A percentile compares a stretch with the other conserved stretches of the same genome.
These are phyloP conservation scores for Microdon myrmicae DNA, from an alignment of 2,888 invertebrate genomes.

Conservation along the genomic window DNA sequence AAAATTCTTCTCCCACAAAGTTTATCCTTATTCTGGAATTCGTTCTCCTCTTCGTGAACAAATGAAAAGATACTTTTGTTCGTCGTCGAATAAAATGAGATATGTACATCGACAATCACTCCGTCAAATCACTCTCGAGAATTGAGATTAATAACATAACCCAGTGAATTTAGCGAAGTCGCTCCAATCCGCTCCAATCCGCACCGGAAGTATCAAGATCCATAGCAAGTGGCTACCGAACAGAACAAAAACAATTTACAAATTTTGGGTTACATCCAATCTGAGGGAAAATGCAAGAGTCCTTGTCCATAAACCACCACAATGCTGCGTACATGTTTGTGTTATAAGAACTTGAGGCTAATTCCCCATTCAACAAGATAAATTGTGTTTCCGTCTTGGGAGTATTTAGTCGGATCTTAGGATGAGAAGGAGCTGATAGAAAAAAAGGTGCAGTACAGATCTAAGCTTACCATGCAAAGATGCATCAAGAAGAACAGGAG, in stretches of 20 bases:
- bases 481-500: slow-evolving; percentile 31
- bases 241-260: slow-evolving; percentile 40
- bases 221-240: background rate
- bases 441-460: no score
- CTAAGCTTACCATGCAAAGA: slow-evolving; percentile 32
- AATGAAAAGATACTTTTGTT: no score
- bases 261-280: slow-evolving; percentile 40
- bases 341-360: slow-evolving; percentile 40
- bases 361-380: slow-evolving; percentile 44
- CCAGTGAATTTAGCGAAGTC: slow-evolving; percentile 5
- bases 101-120: slow-evolving; percentile 6
- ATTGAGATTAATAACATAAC: slow-evolving; percentile 20
- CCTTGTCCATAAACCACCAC: slow-evolving; percentile 12
- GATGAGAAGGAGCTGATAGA: slow-evolving; percentile 13
- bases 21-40: background rate
- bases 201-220: background rate
- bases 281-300: slow-evolving; percentile 23
- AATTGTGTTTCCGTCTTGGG: slow-evolving; percentile 49
- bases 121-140: slow-evolving; percentile 22
- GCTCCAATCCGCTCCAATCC: slow-evolving; percentile 8
- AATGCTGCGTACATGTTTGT: background rate
- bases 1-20: background rate
- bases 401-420: slow-evolving; percentile 31
- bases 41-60: background rate
- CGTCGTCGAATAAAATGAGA: slow-evolving; percentile 17